Conservation (phyloP, 2,797 vertebrate species). For the Catostomus latipinnis region DNA sequence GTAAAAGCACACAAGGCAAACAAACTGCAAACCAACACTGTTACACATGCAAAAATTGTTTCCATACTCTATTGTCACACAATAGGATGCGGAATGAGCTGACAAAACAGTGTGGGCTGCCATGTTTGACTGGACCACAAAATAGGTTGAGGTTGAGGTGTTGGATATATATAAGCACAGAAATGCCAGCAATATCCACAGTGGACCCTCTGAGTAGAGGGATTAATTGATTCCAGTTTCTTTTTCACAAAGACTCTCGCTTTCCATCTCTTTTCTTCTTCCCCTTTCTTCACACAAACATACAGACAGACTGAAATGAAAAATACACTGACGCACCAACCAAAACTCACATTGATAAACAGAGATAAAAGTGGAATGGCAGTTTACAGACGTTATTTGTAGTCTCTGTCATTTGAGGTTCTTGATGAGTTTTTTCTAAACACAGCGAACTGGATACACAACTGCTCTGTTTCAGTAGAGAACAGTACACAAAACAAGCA, state of each 20-base stretch:
- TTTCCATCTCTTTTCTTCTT: conserved; percentile 25
- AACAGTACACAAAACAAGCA: conserved; percentile 70
- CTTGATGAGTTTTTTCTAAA: conserved; percentile 31
- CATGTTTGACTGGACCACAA: conserved; percentile 67
- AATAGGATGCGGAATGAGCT: conserved; percentile 64
- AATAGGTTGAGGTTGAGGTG: conserved; percentile 60
- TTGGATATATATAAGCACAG: conserved; percentile 60
- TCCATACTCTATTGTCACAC: conserved; percentile 78
- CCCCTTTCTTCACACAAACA: conserved; percentile 35
- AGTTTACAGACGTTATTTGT: conserved; percentile 31
- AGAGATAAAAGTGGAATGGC: conserved; percentile 29
- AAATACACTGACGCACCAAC: conserved; percentile 31
- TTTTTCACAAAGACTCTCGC: conserved; percentile 41
- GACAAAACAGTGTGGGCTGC: conserved; percentile 62
- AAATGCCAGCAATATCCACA: conserved; percentile 66
- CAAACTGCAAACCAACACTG: conserved; percentile 74
- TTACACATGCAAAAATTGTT: conserved; percentile 79
- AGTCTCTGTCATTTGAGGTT: conserved; percentile 35
- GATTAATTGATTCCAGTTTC: conserved; percentile 64
- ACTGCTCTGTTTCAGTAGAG: conserved; percentile 66
- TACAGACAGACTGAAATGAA: conserved; percentile 32
- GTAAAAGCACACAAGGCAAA: conserved; percentile 68
- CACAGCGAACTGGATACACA: neutral
- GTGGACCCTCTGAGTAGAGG: conserved; percentile 56
- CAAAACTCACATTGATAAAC: conserved; percentile 34